Percentiles rank a stretch among this genome's conserved stretches.
Evolutionary conservation across 1,140 invertebrate species (phyloP).

Genomic region (Hycleus cichorii): DNA sequence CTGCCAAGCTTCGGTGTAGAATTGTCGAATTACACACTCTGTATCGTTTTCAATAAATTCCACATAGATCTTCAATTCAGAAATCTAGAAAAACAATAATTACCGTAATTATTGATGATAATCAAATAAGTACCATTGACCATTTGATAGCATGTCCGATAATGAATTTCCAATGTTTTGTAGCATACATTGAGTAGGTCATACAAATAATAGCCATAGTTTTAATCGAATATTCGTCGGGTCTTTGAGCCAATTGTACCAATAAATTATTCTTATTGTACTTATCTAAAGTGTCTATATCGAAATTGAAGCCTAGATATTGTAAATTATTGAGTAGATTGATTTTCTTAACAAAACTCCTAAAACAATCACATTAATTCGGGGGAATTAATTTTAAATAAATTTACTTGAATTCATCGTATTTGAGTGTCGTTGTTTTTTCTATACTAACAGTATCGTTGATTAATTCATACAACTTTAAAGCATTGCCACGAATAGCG

Average conservation of each 20-base stretch:
- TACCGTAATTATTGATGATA: neutral
- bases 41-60: slow-evolving; percentile 21
- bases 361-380: slow-evolving; percentile 10
- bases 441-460: slow-evolving; percentile 21
- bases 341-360: slow-evolving; percentile 27
- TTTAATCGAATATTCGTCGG: slow-evolving; percentile 20
- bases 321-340: slow-evolving; percentile 26
- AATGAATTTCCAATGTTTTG: slow-evolving; percentile 30
- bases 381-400: neutral
- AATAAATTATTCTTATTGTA: slow-evolving; percentile 27
- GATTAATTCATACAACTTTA: slow-evolving; percentile 31
- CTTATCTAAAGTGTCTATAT: slow-evolving; percentile 21
- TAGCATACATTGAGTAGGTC: slow-evolving; percentile 25
- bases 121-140: slow-evolving; percentile 17
- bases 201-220: slow-evolving; percentile 28
- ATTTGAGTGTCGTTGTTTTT: slow-evolving; percentile 15
- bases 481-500: slow-evolving; percentile 16
- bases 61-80: slow-evolving; percentile 23
- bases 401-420: slow-evolving; percentile 28
- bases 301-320: slow-evolving; percentile 20
- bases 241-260: slow-evolving; percentile 19
- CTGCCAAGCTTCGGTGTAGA: slow-evolving; percentile 31
- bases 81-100: slow-evolving; percentile 15
- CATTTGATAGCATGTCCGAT: slow-evolving; percentile 20
- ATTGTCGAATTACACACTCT: slow-evolving; percentile 12